Evolutionary conservation across 2,797 vertebrate genomes (phyloP).

Genomic region (Ibycter americanus): DNA sequence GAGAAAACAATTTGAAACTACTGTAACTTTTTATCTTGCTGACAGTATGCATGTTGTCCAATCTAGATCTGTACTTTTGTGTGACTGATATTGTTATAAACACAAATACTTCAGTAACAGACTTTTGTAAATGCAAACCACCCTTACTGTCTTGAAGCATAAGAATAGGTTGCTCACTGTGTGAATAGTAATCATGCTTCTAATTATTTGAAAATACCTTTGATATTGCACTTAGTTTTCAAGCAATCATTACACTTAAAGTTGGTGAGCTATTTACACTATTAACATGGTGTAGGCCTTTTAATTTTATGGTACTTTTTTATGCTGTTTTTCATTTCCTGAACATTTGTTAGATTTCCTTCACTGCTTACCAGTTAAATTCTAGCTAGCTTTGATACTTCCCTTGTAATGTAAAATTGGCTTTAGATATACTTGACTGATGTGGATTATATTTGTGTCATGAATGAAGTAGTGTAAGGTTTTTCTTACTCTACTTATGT

Average conservation of each 20-base stretch:
- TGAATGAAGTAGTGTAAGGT: neutral
- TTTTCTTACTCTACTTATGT: neutral
- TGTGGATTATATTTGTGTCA: neutral
- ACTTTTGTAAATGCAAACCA: neutral
- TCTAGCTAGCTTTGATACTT: neutral
- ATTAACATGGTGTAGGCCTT: neutral
- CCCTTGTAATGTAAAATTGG: neutral
- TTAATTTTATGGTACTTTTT: slow-evolving; percentile 6
- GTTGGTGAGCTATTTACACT: neutral
- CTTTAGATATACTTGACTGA: neutral
- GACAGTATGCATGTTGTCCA: neutral
- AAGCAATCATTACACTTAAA: neutral
- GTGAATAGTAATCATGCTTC: neutral
- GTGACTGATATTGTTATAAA: neutral
- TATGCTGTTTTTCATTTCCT: neutral
- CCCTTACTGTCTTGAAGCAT: neutral
- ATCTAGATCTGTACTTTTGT: neutral
- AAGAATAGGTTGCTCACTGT: neutral
- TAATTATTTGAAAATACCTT: neutral
- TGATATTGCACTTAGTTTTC: neutral
- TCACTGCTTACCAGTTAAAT: neutral
- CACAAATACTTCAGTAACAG: neutral
- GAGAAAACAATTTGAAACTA: neutral
- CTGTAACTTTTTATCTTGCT: neutral
- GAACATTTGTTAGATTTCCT: neutral